Base-by-base conservation (phyloP, 2,113 vertebrate genomes). In the Pachycephala philippinensis region DNA sequence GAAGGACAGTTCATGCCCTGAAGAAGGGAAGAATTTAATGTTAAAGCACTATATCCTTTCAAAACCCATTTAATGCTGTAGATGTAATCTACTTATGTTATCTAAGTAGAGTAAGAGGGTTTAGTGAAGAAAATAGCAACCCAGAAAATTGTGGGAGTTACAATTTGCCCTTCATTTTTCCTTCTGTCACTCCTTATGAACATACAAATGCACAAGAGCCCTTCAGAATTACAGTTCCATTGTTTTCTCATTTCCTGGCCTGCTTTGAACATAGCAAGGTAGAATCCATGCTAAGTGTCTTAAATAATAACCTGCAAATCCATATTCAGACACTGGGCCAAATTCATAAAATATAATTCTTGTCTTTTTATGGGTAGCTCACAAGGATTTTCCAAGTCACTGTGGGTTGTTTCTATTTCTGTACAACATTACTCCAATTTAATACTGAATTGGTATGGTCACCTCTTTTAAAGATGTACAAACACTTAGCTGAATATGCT, bases 11-110 rank as follows among this genome's bases (percentile, higher is more conserved):
- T 85, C 47, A n/a, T 79, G 60, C 72, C 80, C 80, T 74, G 31
- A 72, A 92, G 85, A 88, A 79, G 80, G 26, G 52, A 74, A 54
- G 63, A 79, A 84, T 61, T 54, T 64, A 68, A 74, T 6, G 8
- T 85, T 87, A 83, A 88, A 89, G 50, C 44, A 89, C 54, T 20
- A 18, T 83, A 85, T 77, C 59, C 78, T 95, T 94, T 96, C 75
- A 91, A 93, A 96, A 66, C 24, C 42, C 33, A 17, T 85, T 93
- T 88, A 60, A 66, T 59, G 33, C 56, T 64, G 71, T 44, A 85
- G 59, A 33, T 1, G 9, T 68, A 71, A 80, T 70, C 54, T 93
- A 31, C 50, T 91, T 84, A 60, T 2, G 53, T 81, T 89, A 84
- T 79, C 84, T 77, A 63, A n/a, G 14, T 35, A 86, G 71, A 83